These are phyloP conservation scores for Falco columbarius DNA, from an alignment of 2,797 vertebrate species.

Conservation along the genomic window DNA sequence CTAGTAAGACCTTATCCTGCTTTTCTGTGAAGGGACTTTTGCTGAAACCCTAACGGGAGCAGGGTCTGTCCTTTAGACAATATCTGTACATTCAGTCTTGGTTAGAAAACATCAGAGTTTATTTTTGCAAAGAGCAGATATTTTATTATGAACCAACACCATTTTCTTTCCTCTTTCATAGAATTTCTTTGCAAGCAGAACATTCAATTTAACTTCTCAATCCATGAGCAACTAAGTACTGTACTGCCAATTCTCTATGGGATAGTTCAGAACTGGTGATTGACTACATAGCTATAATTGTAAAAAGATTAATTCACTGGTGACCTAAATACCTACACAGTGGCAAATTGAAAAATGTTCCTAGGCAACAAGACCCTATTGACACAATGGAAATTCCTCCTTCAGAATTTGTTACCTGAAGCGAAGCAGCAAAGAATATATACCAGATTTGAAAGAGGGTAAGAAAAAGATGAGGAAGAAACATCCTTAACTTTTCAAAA, in stretches of 20 bases:
- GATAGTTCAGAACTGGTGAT: conserved; percentile 44
- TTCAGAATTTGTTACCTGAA: background rate
- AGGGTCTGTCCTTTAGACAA: background rate
- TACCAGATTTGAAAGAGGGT: background rate
- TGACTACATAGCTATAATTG: conserved; percentile 60
- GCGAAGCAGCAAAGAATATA: background rate
- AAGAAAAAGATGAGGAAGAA: background rate
- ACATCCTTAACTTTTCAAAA: background rate
- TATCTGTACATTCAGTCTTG: background rate
- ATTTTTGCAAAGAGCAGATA: background rate
- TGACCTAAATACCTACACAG: conserved; percentile 70
- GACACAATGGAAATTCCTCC: conserved; percentile 40
- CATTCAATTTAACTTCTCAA: conserved; percentile 50
- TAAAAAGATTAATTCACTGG: conserved; percentile 63
- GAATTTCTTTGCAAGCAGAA: conserved; percentile 27
- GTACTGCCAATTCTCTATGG: conserved; percentile 1
- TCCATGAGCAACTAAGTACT: background rate
- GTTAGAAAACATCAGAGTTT: background rate
- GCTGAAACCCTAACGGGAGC: background rate
- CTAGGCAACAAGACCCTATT: conserved; percentile 62
- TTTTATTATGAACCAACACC: background rate
- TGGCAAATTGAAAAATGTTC: conserved; percentile 56
- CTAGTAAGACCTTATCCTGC: background rate
- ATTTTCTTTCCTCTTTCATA: background rate
- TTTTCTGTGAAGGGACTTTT: background rate